These are phyloP conservation scores for Calosoma granatense DNA, from an alignment of 1,140 invertebrate species.

Conservation along the genomic window DNA sequence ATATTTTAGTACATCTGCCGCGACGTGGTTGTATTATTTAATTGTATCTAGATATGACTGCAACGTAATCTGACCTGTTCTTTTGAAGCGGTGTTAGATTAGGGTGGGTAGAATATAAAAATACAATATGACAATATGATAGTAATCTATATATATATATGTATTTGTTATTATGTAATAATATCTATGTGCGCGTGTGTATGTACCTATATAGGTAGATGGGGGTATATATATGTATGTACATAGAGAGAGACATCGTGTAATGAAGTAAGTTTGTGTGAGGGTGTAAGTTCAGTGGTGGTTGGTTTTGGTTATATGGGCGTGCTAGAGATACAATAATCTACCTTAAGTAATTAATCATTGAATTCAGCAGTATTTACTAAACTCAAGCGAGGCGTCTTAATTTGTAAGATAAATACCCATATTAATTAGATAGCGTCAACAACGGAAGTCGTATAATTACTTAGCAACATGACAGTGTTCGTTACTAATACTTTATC, in stretches of 20 bases:
- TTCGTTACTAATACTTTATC: constrained; percentile 36
- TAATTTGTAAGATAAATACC: constrained; percentile 38
- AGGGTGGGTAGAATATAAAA: no score
- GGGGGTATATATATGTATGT: neutral
- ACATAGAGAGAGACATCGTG: no score
- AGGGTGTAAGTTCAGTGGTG: no score
- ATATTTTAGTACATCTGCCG: no score
- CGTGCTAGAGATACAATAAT: neutral
- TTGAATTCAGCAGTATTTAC: constrained; percentile 33
- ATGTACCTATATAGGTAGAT: neutral
- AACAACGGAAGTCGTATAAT: constrained; percentile 34
- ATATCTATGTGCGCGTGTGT: no score
- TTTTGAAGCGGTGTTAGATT: no score
- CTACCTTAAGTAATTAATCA: constrained; percentile 36
- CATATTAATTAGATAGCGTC: constrained; percentile 36
- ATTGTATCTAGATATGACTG: no score
- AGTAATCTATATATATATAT: neutral
- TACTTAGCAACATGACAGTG: constrained; percentile 33
- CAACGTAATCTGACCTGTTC: no score
- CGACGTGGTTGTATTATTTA: no score
- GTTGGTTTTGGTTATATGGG: neutral
- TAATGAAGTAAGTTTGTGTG: neutral
- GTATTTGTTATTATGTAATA: no score
- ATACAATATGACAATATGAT: no score
- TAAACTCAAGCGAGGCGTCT: constrained; percentile 32